Conservation (phyloP, 2,888 invertebrate species). For the Hirudinaria manillensis region DNA sequence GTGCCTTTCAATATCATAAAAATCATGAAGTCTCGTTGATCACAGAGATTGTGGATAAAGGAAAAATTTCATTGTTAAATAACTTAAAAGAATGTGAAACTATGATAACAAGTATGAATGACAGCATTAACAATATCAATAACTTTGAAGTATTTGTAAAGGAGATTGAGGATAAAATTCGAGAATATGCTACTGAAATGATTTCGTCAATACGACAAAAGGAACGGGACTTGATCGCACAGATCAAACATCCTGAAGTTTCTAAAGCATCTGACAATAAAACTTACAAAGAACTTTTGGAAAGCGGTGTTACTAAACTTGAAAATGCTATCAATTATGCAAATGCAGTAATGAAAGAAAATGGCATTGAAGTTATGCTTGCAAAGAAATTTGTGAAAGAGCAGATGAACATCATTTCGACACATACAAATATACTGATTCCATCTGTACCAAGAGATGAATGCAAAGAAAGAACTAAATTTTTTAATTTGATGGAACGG, state of each 20-base stretch:
- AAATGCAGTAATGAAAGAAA: slow-evolving; percentile 49
- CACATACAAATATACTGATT: not conserved
- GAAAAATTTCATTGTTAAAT: slow-evolving; percentile 38
- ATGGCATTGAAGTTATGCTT: slow-evolving; percentile 51
- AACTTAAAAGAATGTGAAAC: slow-evolving; percentile 36
- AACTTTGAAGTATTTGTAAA: slow-evolving; percentile 48
- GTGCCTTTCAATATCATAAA: slow-evolving; percentile 53
- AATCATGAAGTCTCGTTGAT: slow-evolving; percentile 53
- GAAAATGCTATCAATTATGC: slow-evolving; percentile 48
- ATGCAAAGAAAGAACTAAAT: slow-evolving; percentile 44
- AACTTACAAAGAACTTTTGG: slow-evolving; percentile 43
- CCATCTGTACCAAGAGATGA: slow-evolving; percentile 43
- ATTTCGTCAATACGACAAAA: slow-evolving; percentile 42
- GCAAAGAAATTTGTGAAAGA: slow-evolving; percentile 50
- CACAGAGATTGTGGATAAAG: slow-evolving; percentile 48
- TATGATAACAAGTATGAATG: slow-evolving; percentile 43
- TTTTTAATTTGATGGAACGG: slow-evolving; percentile 22
- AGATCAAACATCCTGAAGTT: slow-evolving; percentile 47
- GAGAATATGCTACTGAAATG: slow-evolving; percentile 49
- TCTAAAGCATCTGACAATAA: slow-evolving; percentile 45
- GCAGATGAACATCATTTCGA: slow-evolving; percentile 38
- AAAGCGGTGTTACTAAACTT: slow-evolving; percentile 45
- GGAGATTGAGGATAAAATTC: slow-evolving; percentile 48
- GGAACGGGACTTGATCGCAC: slow-evolving; percentile 48
- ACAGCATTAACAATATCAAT: slow-evolving; percentile 46